These are phyloP conservation scores for Rhodophaea formosa DNA, from an alignment of 2,888 invertebrate genomes.

Conservation along the genomic window DNA sequence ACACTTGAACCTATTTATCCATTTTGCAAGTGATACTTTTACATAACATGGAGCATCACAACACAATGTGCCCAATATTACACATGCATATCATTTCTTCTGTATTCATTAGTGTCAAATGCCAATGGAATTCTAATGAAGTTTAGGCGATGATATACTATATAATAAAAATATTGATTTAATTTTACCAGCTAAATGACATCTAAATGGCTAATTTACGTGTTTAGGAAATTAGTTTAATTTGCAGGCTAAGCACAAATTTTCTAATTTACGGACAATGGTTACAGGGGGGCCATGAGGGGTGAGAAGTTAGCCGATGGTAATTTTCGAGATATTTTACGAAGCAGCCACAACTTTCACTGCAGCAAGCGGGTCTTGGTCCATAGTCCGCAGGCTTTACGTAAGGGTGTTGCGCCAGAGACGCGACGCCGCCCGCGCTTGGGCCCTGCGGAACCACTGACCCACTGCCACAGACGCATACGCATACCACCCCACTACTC, in stretches of 20 bases:
- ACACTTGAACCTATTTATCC: constrained; percentile 49
- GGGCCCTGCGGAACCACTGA: constrained; percentile 77
- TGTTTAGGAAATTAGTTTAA: too few species aligned
- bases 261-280: not conserved
- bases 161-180: too few species aligned
- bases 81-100: constrained; percentile 15
- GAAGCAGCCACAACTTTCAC: constrained; percentile 69
- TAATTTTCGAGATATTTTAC: constrained; percentile 54
- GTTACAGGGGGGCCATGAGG: not conserved
- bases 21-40: constrained; percentile 34
- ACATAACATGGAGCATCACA: constrained; percentile 26
- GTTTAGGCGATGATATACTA: not conserved
- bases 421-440: constrained; percentile 44
- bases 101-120: constrained; percentile 6
- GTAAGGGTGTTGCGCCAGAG: constrained; percentile 78
- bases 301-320: constrained; percentile 23
- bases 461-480: constrained; percentile 70
- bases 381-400: constrained; percentile 63
- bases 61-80: constrained; percentile 11
- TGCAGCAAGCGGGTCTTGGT: constrained; percentile 47
- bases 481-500: constrained; percentile 51
- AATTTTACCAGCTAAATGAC: not conserved
- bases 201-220: not conserved
- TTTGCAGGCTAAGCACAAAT: not conserved
- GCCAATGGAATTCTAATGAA: constrained; percentile 6